phyloP scores from a whole-genome alignment of 1,140 invertebrate species.

The Thaumatotibia leucotreta region DNA sequence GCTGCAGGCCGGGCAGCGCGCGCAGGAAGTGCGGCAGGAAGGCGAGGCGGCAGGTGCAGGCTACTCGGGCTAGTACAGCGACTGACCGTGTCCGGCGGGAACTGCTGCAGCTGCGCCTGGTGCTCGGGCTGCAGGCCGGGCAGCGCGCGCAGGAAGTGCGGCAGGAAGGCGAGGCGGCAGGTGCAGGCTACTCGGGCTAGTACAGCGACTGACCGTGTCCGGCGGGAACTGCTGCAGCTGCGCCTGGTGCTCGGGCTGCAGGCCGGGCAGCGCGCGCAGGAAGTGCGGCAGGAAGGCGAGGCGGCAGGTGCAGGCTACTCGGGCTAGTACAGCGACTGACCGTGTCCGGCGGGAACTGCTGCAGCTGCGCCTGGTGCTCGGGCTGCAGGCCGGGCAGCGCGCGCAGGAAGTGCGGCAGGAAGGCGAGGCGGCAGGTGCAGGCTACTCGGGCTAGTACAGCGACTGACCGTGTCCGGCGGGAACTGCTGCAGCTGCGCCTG shows the following conservation, averaged over 20 bases:
- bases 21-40: no score
- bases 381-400: constrained; percentile 16
- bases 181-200: no score
- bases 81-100: constrained; percentile 83
- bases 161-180: constrained; percentile 81
- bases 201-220: constrained; percentile 83
- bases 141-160: constrained; percentile 82
- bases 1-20: no score
- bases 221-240: constrained; percentile 82
- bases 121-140: constrained; percentile 82
- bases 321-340: no score
- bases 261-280: constrained; percentile 79
- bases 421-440: constrained; percentile 91
- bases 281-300: constrained; percentile 86
- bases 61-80: no score
- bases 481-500: constrained; percentile 69
- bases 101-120: constrained; percentile 79
- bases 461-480: neutral
- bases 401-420: constrained; percentile 76
- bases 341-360: constrained; percentile 86
- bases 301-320: constrained; percentile 83
- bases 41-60: no score
- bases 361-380: constrained; percentile 73
- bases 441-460: no score
- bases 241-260: constrained; percentile 80